Conservation (phyloP, 2,797 vertebrate species). For the Brachyalestes nurse region DNA sequence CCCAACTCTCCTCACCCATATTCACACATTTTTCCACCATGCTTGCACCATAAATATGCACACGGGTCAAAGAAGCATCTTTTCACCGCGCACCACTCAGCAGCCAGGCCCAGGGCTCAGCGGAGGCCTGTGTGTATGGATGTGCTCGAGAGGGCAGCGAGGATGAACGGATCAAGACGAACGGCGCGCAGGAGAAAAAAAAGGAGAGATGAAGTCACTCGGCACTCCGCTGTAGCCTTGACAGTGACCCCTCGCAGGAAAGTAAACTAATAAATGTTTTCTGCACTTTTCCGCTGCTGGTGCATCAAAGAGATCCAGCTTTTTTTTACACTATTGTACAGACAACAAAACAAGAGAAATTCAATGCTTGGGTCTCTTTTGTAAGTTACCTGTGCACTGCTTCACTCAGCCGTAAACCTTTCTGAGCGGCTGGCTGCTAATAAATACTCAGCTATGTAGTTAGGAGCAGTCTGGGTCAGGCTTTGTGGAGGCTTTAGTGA, state of each 20-base stretch:
- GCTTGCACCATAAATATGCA: constrained; percentile 28
- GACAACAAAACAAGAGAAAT: background rate
- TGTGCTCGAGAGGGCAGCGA: constrained; percentile 32
- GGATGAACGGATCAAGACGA: constrained; percentile 41
- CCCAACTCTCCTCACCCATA: background rate
- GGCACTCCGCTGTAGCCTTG: constrained; percentile 38
- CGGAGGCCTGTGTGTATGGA: constrained; percentile 25
- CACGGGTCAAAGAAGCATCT: constrained; percentile 35
- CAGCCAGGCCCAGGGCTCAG: constrained; percentile 43
- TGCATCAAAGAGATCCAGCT: background rate
- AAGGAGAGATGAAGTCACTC: constrained; percentile 34
- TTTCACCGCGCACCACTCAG: constrained; percentile 28
- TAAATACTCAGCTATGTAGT: too few species aligned
- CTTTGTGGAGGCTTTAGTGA: background rate
- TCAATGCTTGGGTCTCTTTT: background rate
- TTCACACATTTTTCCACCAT: background rate
- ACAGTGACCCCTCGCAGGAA: constrained; percentile 28
- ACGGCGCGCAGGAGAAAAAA: constrained; percentile 26
- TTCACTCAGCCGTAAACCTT: background rate
- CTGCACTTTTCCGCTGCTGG: background rate
- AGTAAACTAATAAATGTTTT: constrained; percentile 29
- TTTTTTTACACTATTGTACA: background rate
- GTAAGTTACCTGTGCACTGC: background rate
- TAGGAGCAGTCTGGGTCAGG: background rate
- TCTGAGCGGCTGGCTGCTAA: constrained; percentile 6